Evolutionary conservation across 2,113 vertebrate species (phyloP).

Genomic region (Gracilinanus agilis): DNA sequence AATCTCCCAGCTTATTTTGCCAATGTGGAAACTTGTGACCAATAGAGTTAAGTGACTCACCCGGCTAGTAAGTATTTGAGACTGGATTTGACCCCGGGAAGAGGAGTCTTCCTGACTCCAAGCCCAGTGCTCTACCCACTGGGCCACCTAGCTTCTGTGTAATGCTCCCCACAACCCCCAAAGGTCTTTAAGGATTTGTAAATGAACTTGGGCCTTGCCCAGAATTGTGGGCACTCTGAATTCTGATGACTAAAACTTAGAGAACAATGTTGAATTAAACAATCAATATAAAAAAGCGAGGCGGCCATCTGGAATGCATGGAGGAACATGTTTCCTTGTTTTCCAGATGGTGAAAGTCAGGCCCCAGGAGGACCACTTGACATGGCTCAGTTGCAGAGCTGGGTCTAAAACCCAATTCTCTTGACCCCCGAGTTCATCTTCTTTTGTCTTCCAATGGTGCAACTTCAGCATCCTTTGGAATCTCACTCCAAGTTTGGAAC

Average conservation of each 20-base stretch:
- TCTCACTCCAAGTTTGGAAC: background rate
- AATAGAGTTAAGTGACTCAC: too few relatives aligned
- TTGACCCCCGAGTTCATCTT: background rate
- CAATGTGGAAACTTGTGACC: too few relatives aligned
- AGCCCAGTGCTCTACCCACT: background rate
- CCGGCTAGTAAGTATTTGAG: background rate
- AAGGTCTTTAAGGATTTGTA: constrained; percentile 1
- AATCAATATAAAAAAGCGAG: background rate
- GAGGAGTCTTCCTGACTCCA: background rate
- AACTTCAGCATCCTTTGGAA: background rate
- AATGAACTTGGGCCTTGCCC: background rate
- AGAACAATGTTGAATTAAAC: constrained; percentile 5
- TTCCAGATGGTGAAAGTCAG: background rate
- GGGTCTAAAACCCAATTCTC: background rate
- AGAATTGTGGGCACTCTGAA: constrained; percentile 1
- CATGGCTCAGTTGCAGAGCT: background rate
- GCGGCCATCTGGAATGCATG: background rate
- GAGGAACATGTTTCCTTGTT: background rate
- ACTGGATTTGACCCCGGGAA: background rate
- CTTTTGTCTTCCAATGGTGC: background rate
- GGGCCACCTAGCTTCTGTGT: background rate
- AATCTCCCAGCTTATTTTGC: too few relatives aligned
- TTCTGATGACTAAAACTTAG: constrained; percentile 22
- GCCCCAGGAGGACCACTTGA: background rate
- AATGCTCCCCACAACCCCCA: background rate